phyloP scores from a whole-genome alignment of 2,797 vertebrate species.

The Brotula barbata region DNA sequence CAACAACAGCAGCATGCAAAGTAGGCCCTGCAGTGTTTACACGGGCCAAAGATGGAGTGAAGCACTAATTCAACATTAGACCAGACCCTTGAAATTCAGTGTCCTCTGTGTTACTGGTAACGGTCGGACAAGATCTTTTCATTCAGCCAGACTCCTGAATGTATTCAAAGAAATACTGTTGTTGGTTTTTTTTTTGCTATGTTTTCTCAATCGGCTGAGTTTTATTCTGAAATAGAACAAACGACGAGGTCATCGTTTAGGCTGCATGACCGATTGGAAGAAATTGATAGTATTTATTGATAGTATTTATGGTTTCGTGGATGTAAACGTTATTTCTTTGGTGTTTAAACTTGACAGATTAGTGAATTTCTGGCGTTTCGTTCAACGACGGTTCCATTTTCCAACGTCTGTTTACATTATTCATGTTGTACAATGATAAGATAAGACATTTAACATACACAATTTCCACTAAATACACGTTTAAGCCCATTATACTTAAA shows the following conservation, averaged over 20 bases:
- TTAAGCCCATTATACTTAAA: neutral
- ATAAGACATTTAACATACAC: neutral
- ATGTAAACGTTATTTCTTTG: no score
- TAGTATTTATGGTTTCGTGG: neutral
- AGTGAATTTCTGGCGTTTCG: neutral
- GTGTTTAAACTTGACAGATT: neutral
- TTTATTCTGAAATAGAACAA: no score
- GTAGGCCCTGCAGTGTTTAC: conserved; percentile 1
- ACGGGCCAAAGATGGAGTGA: neutral
- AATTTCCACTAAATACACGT: no score
- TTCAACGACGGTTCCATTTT: neutral
- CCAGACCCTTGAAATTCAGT: neutral
- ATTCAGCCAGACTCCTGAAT: neutral
- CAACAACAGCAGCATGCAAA: neutral
- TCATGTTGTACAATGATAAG: neutral
- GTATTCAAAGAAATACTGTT: neutral
- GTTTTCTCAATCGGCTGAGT: no score
- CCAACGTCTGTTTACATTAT: conserved; percentile 6
- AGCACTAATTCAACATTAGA: neutral
- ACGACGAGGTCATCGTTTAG: no score
- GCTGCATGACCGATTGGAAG: no score
- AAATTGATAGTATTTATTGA: no score
- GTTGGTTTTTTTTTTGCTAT: no score
- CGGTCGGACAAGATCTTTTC: neutral
- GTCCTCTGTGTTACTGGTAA: neutral